These are phyloP conservation scores for Haliclystus octoradiatus DNA, from an alignment of 30 jellyfish, hydroid and myxozoan genomes.

Conservation along the genomic window DNA sequence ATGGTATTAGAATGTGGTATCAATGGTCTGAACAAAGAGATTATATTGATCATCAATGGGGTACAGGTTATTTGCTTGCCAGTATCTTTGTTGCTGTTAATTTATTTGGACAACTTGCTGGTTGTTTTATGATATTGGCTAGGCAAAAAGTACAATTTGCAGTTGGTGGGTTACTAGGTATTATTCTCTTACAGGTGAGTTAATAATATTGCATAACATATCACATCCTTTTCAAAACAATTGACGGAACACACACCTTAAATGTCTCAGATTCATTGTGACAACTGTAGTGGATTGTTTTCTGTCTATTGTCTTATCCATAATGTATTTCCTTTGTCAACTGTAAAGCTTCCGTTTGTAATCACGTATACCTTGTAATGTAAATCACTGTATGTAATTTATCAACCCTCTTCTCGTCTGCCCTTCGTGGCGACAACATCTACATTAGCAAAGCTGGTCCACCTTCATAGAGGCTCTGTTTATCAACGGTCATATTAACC, in stretches of 20 bases:
- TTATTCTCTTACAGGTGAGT: conserved; percentile 75
- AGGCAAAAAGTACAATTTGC: conserved; percentile 85
- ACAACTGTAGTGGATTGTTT: too few relatives aligned
- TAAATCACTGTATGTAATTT: too few relatives aligned
- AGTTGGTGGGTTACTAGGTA: conserved; percentile 80
- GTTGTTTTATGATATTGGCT: conserved; percentile 89
- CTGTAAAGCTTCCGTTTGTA: too few relatives aligned
- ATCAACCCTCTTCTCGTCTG: too few relatives aligned
- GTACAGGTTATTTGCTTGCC: conserved; percentile 75
- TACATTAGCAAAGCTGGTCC: too few relatives aligned
- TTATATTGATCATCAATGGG: conserved; percentile 93
- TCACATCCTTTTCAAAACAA: neutral
- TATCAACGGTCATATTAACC: too few relatives aligned
- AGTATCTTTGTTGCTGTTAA: conserved; percentile 70
- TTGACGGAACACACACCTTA: neutral
- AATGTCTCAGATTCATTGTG: too few relatives aligned
- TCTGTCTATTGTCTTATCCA: too few relatives aligned
- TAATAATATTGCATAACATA: neutral
- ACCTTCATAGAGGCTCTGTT: too few relatives aligned
- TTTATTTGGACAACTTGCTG: conserved; percentile 82
- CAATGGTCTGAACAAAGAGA: conserved; percentile 99
- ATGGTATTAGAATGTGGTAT: conserved; percentile 98
- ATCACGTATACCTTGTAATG: too few relatives aligned
- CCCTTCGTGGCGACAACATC: too few relatives aligned
- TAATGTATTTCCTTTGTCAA: too few relatives aligned